A percentile compares a stretch with the other conserved stretches of the same genome.
Conservation (phyloP, 2,888 invertebrate genomes). For the Sarcophaga subvicina region DNA sequence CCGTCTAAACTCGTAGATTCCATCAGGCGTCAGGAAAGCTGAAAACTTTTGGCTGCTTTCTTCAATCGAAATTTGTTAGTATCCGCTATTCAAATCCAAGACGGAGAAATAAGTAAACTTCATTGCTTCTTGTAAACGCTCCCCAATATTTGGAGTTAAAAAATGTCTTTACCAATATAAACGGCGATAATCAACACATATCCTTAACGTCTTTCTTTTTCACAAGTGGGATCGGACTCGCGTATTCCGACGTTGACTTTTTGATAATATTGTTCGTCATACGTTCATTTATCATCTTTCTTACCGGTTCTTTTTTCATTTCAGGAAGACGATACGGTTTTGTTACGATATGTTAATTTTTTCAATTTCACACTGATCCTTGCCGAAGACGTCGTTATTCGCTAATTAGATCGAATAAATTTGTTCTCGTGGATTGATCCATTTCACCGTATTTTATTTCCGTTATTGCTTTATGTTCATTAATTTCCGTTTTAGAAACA, state of each 20-base stretch:
- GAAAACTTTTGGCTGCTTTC: constrained; percentile 37
- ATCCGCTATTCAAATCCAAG: constrained; percentile 45
- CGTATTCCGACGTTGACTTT: constrained; percentile 52
- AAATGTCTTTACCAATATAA: constrained; percentile 26
- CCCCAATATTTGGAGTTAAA: constrained; percentile 56
- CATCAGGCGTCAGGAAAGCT: constrained; percentile 47
- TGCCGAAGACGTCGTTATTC: no score
- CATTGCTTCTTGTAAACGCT: constrained; percentile 25
- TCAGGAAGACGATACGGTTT: no score
- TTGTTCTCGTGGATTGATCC: no score
- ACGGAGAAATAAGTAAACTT: constrained; percentile 32
- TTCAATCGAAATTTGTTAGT: constrained; percentile 41
- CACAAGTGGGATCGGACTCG: neutral
- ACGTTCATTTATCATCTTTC: neutral
- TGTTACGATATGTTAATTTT: no score
- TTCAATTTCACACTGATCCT: no score
- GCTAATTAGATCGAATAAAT: no score
- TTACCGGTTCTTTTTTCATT: neutral
- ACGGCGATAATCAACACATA: constrained; percentile 34
- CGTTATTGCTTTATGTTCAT: no score
- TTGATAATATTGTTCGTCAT: neutral
- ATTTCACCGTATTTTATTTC: no score
- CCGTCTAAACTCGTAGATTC: constrained; percentile 41
- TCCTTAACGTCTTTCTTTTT: constrained; percentile 8
- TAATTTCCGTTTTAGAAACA: no score